phyloP scores from a whole-genome alignment of 2,797 vertebrate species.

The Poliocrania exsul region DNA sequence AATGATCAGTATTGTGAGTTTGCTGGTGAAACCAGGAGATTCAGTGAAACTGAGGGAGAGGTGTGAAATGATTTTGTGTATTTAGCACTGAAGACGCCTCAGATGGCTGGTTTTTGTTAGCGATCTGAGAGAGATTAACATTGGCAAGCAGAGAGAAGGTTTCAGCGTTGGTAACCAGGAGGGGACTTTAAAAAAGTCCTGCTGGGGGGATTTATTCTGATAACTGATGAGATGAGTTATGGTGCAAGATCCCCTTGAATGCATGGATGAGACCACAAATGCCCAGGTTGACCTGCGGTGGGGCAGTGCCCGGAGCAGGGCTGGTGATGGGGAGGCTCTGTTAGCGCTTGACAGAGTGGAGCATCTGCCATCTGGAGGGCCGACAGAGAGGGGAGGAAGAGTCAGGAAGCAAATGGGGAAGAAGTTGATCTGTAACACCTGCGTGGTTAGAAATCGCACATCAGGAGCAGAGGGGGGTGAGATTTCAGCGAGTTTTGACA shows the following conservation, averaged over 20 bases:
- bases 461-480: rapidly evolving
- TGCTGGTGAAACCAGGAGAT: neutral
- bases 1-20: neutral
- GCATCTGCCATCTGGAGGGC: neutral
- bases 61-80: neutral
- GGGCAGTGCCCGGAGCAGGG: rapidly evolving
- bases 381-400: neutral
- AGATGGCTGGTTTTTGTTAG: neutral
- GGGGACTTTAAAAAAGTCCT: neutral
- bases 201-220: neutral
- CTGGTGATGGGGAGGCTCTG: neutral
- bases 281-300: neutral
- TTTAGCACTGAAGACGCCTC: neutral
- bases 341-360: neutral
- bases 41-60: neutral
- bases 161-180: neutral
- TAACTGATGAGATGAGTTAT: neutral
- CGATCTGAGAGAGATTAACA: neutral
- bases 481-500: neutral
- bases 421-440: neutral
- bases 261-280: rapidly evolving
- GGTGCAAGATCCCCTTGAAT: neutral
- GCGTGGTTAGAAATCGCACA: rapidly evolving
- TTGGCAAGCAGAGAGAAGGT: neutral
- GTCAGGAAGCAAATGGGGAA: neutral